These are phyloP conservation scores for Dromas ardeola DNA, from an alignment of 2,113 vertebrate genomes.

Conservation along the genomic window DNA sequence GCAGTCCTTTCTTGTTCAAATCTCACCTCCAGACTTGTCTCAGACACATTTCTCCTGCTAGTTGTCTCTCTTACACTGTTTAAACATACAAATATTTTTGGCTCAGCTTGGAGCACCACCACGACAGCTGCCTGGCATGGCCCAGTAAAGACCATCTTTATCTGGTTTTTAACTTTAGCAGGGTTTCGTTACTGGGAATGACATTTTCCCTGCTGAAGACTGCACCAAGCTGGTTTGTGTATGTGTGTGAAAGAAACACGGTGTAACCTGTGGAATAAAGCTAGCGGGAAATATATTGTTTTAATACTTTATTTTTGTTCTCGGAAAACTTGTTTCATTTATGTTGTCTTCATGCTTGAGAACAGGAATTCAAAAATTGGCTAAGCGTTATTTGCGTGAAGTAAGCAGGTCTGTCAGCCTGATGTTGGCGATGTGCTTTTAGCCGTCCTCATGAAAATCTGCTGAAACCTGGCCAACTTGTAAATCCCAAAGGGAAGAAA, in stretches of 20 bases:
- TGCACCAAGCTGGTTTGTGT: neutral
- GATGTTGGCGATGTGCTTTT: slow-evolving; percentile 20
- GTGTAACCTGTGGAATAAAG: neutral
- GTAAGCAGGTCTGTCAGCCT: slow-evolving; percentile 22
- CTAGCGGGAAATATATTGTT: neutral
- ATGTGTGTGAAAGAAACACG: neutral
- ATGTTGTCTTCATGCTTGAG: neutral
- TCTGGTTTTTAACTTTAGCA: neutral
- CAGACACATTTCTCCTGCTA: neutral
- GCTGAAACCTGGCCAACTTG: slow-evolving; percentile 12
- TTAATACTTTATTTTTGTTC: neutral
- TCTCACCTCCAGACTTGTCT: neutral
- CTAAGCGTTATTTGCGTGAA: neutral
- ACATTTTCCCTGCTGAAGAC: neutral
- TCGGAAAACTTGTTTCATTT: neutral
- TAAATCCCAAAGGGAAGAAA: neutral
- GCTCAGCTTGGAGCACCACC: neutral
- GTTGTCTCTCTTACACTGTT: neutral
- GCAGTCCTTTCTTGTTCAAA: neutral
- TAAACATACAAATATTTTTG: neutral
- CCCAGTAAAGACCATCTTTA: neutral
- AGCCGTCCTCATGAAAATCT: slow-evolving; percentile 23
- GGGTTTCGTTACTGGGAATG: neutral
- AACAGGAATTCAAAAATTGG: neutral
- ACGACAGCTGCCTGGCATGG: neutral